These are phyloP conservation scores for Nannoperca obscura DNA, from an alignment of 2,797 vertebrate genomes.

Conservation along the genomic window DNA sequence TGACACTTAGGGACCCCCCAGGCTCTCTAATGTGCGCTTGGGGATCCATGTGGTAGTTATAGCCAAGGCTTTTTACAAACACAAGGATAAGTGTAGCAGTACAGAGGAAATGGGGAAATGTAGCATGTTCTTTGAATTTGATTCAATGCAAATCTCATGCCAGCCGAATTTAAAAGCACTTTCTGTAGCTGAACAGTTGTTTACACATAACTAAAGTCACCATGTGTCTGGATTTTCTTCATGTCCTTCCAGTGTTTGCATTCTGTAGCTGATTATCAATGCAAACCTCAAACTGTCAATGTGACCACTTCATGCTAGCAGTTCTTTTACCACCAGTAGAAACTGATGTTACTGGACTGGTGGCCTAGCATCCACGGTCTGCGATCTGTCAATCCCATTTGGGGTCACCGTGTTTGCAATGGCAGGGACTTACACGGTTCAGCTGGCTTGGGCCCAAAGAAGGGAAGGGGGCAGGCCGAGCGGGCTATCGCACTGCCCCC, in stretches of 20 bases:
- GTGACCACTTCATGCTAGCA: conserved; percentile 67
- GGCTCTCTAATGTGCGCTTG: conserved; percentile 84
- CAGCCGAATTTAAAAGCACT: conserved; percentile 50
- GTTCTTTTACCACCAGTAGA: conserved; percentile 77
- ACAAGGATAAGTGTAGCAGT: conserved; percentile 69
- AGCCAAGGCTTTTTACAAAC: conserved; percentile 74
- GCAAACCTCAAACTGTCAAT: conserved; percentile 45
- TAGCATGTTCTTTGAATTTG: conserved; percentile 40
- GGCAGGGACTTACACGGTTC: conserved; percentile 91
- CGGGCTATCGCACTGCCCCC: conserved; percentile 85
- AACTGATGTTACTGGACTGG: conserved; percentile 85
- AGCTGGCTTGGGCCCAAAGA: conserved; percentile 90
- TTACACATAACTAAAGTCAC: conserved; percentile 35
- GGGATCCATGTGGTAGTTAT: conserved; percentile 81
- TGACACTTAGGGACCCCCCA: conserved; percentile 90
- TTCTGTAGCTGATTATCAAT: conserved; percentile 38
- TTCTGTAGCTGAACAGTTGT: conserved; percentile 44
- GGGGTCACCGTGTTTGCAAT: conserved; percentile 85
- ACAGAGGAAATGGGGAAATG: conserved; percentile 20
- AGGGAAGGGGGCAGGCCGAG: conserved; percentile 78
- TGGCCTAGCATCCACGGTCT: conserved; percentile 84
- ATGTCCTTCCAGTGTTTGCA: not conserved
- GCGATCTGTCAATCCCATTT: conserved; percentile 90
- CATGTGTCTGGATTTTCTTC: conserved; percentile 16
- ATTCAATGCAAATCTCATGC: conserved; percentile 32